phyloP scores from a whole-genome alignment of 2,888 invertebrate species.

The Leptinotarsa haldemani region DNA sequence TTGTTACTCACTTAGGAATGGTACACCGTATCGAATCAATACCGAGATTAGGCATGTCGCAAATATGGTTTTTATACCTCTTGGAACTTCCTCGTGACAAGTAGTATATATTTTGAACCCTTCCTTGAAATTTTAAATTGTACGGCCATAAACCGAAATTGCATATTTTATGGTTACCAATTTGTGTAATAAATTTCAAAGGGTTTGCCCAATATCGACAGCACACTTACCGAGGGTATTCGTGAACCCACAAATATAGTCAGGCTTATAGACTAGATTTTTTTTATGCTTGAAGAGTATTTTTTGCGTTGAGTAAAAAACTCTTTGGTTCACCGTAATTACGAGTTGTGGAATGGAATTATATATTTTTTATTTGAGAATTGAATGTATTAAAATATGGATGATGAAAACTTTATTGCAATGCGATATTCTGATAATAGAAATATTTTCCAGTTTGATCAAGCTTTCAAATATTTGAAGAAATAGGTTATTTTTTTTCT shows the following conservation, averaged over 20 bases:
- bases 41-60: neutral
- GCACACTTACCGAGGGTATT: neutral
- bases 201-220: constrained; percentile 19
- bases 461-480: no score
- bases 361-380: neutral
- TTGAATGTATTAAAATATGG: no score
- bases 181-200: constrained; percentile 28
- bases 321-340: neutral
- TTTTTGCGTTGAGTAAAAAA: neutral
- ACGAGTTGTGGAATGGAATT: neutral
- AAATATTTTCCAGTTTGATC: no score
- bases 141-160: constrained; percentile 20
- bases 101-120: constrained; percentile 13
- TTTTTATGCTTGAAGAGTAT: neutral
- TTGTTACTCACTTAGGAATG: neutral
- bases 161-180: constrained; percentile 30
- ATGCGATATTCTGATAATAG: no score
- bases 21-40: neutral
- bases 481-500: no score
- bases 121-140: constrained; percentile 20
- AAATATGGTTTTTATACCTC: constrained; percentile 10
- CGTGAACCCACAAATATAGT: neutral
- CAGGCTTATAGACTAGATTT: neutral
- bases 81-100: neutral
- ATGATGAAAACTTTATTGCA: no score